Base-by-base conservation (phyloP, 2,888 invertebrate genomes). In the Plebejus anna region DNA sequence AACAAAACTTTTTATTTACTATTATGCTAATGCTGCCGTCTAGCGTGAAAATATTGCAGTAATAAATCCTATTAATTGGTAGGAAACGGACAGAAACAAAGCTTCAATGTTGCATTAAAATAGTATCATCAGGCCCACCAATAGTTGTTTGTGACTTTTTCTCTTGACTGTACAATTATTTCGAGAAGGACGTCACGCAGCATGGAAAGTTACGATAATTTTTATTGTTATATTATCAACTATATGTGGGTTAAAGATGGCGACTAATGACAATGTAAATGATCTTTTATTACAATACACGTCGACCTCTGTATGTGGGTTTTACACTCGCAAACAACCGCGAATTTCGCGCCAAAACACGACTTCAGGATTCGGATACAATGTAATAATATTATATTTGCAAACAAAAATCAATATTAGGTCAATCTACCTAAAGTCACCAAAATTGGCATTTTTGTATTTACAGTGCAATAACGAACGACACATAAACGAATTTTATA, bases 221-320 rank as follows among this genome's bases (percentile, higher is more conserved):
- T 72, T 47, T 72, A 51, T 72, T 72, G 72, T 72, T 72, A 22
- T 22, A 72, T 72, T 72, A 72, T 51, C 72, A 13, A 72, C 47
- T 72, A 13, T 42, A 72, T 51, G 72, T 72, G 47, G 72, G 72
- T n/a, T 9, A 47, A 72, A 72, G 4, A 38, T 11, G 71, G 38
- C 32, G 70, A 32, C 32, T 61, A 9, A 61, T 28, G 22, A 2
- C 28, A 28, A 61, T 59, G 59, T 59, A 61, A 28, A 61, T 61
- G 11, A 28, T 28, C 61, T 61, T 61, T 61, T 61, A 28, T 61
- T 61, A 28, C 22, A 61, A 61, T 51, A 51, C 51, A 6, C 32
- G 32, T 13, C 32, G 66, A 13, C 66, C 66, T 66, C 32, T 66
- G 32, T 32, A 13, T 22, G 2, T 11, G 66, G 66, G 32, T 32